Base-by-base conservation (phyloP, 2,888 invertebrate species). In the Falcaria lacertinaria region DNA sequence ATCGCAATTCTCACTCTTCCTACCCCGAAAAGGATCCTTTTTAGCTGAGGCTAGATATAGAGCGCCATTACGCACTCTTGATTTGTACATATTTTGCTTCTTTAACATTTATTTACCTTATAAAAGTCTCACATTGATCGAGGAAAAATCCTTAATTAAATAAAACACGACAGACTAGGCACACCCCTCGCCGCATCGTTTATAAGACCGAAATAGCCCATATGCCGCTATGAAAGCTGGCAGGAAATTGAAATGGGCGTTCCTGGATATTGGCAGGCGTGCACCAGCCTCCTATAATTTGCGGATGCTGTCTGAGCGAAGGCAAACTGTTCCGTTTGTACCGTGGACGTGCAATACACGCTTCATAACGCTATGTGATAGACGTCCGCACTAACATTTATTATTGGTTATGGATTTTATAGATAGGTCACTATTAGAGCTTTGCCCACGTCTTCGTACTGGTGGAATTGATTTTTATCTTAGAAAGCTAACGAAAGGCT, bases 231-330 rank as follows among this genome's bases (percentile, higher is more conserved):
- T 72, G 75, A 77, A 74, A 79, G 73, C 76, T 64, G 72, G 48
- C 80, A 81, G 86, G 86, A 87, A 85, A 87, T 87, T 83, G 80
- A 71, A 85, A 81, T 85, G 82, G 86, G 85, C 84, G 86, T 74
- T 58, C 59, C 77, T 67, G 75, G 70, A 80, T 79, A 79, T 79
- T 74, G 77, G 67, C 74, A 65, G 70, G 74, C 74, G 75, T 56
- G 57, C 55, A 57, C 46, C 72, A 64, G 73, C 68, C 67, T 53
- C 69, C 78, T 67, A 74, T 83, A 79, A 80, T 74, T 78, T 48
- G 50, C 74, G 79, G 80, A 82, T 81, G 77, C 77, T 74, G 70
- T 67, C 68, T 70, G 64, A 67, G 52, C 41, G 48, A 38, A 54
- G 47, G 48, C 42, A 52, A 52, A 57, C 48, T 52, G 52, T 49